Percentiles rank a stretch among this genome's conserved stretches.
phyloP scores from a whole-genome alignment of 2,797 vertebrate genomes.

The Forpus xanthops region DNA sequence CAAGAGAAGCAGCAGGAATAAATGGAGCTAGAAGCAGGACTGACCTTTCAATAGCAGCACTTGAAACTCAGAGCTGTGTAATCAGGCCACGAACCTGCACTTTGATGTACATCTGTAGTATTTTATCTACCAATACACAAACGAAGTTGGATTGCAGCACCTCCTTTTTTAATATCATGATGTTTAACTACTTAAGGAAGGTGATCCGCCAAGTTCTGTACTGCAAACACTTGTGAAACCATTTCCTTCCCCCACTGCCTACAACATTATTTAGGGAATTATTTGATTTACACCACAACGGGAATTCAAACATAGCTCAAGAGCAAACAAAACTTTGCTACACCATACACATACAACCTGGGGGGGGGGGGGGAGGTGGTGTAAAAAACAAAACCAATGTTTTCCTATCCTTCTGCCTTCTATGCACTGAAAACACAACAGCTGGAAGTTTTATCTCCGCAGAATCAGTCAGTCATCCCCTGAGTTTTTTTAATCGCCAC shows the following conservation, averaged over 20 bases:
- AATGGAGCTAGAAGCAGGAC: background rate
- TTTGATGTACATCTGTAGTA: background rate
- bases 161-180: background rate
- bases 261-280: background rate
- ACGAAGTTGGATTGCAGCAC: background rate
- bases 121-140: background rate
- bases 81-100: background rate
- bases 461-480: background rate
- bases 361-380: background rate
- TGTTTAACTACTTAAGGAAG: conserved; percentile 31
- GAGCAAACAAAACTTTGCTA: conserved; percentile 31
- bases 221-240: conserved; percentile 54
- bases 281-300: conserved; percentile 48
- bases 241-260: conserved; percentile 54
- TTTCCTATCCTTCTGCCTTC: background rate
- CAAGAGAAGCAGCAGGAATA: background rate
- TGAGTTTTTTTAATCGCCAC: background rate
- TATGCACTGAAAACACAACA: background rate
- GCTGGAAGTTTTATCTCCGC: background rate
- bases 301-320: conserved; percentile 15
- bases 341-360: background rate
- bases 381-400: background rate
- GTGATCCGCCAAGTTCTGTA: conserved; percentile 42
- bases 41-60: background rate
- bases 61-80: background rate